Base-by-base conservation (phyloP, 2,113 vertebrate genomes). In the Epinephelus fuscoguttatus region DNA sequence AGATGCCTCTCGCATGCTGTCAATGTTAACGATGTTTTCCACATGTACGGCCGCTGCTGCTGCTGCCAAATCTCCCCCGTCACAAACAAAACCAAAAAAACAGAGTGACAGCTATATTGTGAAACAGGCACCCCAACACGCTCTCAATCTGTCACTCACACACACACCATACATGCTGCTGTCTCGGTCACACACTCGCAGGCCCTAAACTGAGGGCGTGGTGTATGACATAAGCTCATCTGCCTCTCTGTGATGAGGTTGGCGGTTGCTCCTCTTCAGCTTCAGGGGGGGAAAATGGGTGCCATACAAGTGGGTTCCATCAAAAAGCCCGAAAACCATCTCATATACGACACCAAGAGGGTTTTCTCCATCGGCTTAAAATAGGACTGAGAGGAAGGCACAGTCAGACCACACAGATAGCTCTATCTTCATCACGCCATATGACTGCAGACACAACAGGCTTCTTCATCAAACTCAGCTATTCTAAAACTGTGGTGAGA, bases 331-430 rank as follows among this genome's bases (percentile, higher is more conserved):
- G 2, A 61, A 64, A 74, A 66, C 75, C 76, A 56, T 78, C 77
- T 74, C n/a, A 6, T 45, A 80, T 37, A 47, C 53, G 55, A 53
- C 74, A 69, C 66, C 50, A 47, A 63, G 70, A 72, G n/a, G 18
- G 21, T 45, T 88, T 67, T 62, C 71, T 63, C 17, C 52, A 33
- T 68, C 6, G 6, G 66, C 74, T 84, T 13, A 78, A 84, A 89
- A 89, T 70, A 86, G 79, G 69, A 42, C 50, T 6, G 30, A 78
- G 71, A 71, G 61, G 57, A 75, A 25, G 69, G 21, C 56, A 42
- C 49, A 33, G 13, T 70, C 13, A 69, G 73, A 82, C 70, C 78
- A 77, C 83, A 77, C 66, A 78, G 76, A 71, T 10, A 84, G 27
- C 27, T 27, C 53, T 61, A 33, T 81, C 77, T 40, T 21, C 70